These are phyloP conservation scores for Cuculus canorus DNA, from an alignment of 2,797 vertebrate genomes.

Conservation along the genomic window DNA sequence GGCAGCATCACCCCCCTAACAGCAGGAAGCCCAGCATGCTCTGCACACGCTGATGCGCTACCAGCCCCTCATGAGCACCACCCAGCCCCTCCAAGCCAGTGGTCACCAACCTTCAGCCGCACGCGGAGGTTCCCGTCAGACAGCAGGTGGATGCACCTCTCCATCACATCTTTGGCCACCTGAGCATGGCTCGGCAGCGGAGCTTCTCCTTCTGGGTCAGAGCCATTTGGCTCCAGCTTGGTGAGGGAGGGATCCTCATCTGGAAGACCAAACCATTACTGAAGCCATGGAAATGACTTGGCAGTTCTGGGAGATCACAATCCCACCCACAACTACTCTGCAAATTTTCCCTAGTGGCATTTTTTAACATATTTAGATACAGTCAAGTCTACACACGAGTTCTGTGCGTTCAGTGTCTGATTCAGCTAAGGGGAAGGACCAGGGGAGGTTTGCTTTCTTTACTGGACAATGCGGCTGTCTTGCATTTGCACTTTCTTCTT, in stretches of 20 bases:
- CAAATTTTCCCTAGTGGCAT: not conserved
- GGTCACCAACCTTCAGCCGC: constrained; percentile 84
- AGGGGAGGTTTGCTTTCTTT: not conserved
- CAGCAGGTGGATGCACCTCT: constrained; percentile 89
- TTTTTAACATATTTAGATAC: not conserved
- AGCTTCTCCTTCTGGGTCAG: constrained; percentile 64
- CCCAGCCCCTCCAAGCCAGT: not conserved
- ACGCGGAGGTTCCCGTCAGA: constrained; percentile 83
- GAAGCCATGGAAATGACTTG: not conserved
- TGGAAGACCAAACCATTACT: constrained; percentile 46
- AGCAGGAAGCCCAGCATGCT: not conserved
- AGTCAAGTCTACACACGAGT: not conserved
- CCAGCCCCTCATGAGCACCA: not conserved
- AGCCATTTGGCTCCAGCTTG: constrained; percentile 43
- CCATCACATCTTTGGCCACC: constrained; percentile 87
- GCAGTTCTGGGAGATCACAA: not conserved
- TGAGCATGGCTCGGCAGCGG: constrained; percentile 82
- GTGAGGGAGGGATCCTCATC: constrained; percentile 16
- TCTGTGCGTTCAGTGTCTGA: not conserved
- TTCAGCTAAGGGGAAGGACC: not conserved
- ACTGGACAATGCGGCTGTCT: constrained; percentile 4
- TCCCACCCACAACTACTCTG: not conserved
- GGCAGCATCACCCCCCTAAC: not conserved
- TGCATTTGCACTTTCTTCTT: constrained; percentile 43
- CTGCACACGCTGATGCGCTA: rapidly evolving